Evolutionary conservation across 2,888 invertebrate genomes (phyloP), one percentile per base, ranked within the genome.

Genomic region (Scotopteryx bipunctaria): DNA sequence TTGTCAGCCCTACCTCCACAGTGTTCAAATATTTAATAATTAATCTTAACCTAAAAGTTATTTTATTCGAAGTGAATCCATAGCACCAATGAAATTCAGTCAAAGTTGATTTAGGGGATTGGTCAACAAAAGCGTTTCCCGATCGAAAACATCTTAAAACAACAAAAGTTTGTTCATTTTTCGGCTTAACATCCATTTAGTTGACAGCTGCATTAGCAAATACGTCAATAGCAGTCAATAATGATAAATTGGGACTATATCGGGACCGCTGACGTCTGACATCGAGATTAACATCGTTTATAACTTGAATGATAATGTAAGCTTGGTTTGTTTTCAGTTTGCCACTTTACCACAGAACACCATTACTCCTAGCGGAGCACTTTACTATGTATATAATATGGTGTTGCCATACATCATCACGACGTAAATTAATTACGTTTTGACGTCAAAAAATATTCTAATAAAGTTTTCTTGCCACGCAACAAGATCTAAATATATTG

Each of bases 161-260:
- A 63, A 59, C 56, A 64, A 55, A 63, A 59, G 48, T 55, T 57
- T 59, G 58, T 61, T 62, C 36, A 61, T 63, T 61, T 61, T 59
- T 57, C 45, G 57, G 53, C 57, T 53, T 55, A 68, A 62, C 60
- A 60, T 54, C 57, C 54, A 61, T 60, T 44, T 69, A 64, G 73
- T 59, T 75, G 79, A 73, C 76, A 74, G 71, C 63, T 55, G 61
- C 75, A 71, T 78, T 76, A 80, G 63, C 68, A 61, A 63, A 59
- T 51, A 66, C 69, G 71, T 73, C 71, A 73, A 51, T 51, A 45
- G 41, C 43, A 43, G 69, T 73, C 71, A 73, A 48, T 54, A 44
- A 48, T 54, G 54, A 49, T 57, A 46, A 57, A 56, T 52, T 32
- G 42, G 35, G n/a, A n/a, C n/a, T n/a, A n/a, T n/a, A n/a, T n/a